These are phyloP conservation scores for Carabus problematicus DNA, from an alignment of 2,888 invertebrate genomes.

Conservation along the genomic window DNA sequence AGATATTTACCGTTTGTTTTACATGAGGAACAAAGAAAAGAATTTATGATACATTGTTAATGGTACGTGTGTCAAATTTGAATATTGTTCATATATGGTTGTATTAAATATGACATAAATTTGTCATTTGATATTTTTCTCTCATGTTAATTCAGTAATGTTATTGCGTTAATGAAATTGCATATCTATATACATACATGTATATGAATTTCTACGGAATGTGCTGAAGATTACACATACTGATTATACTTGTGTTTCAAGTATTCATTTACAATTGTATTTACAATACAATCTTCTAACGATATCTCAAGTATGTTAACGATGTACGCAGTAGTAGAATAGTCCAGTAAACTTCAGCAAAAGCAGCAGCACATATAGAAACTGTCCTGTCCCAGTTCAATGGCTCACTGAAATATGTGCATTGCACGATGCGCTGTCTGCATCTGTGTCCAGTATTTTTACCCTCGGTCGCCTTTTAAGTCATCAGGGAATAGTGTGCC, in stretches of 20 bases:
- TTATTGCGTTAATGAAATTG: no score
- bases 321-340: conserved; percentile 25
- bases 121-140: no score
- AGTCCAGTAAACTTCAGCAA: background rate
- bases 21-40: no score
- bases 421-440: background rate
- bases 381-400: conserved; percentile 33
- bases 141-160: no score
- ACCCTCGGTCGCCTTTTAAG: conserved; percentile 25
- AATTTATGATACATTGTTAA: no score
- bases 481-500: conserved; percentile 16
- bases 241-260: conserved; percentile 34
- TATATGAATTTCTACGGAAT: conserved; percentile 33
- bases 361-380: conserved; percentile 7
- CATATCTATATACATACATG: background rate
- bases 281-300: conserved; percentile 38
- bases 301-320: conserved; percentile 39
- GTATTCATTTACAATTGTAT: conserved; percentile 37
- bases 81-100: no score
- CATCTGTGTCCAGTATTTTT: conserved; percentile 16
- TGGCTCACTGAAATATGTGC: conserved; percentile 16
- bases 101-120: no score
- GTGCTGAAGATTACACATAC: conserved; percentile 31
- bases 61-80: no score
- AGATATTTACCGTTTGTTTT: no score